Evolutionary conservation across 2,888 invertebrate species (phyloP).

Genomic region (Dione juno): DNA sequence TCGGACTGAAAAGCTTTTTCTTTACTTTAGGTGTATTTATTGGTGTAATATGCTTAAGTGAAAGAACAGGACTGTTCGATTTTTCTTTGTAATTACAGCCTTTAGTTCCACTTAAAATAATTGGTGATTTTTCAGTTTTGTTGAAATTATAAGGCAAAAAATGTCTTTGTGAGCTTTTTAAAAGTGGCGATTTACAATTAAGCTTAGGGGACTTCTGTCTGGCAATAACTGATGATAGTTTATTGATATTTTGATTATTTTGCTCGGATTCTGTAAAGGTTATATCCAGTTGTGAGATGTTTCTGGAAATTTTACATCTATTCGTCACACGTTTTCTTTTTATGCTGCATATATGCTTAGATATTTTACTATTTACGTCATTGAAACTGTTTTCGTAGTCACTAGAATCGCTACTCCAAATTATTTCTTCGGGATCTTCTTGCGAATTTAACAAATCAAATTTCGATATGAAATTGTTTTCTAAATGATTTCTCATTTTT

Average conservation of each 20-base stretch:
- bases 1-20: slow-evolving; percentile 58
- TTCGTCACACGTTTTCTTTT: slow-evolving; percentile 63
- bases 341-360: slow-evolving; percentile 44
- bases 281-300: slow-evolving; percentile 64
- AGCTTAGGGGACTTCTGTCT: slow-evolving; percentile 31
- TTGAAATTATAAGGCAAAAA: slow-evolving; percentile 28
- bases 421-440: slow-evolving; percentile 65
- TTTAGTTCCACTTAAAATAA: slow-evolving; percentile 48
- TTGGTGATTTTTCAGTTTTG: slow-evolving; percentile 52
- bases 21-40: slow-evolving; percentile 53
- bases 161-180: slow-evolving; percentile 45
- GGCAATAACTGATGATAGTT: slow-evolving; percentile 56
- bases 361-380: slow-evolving; percentile 48
- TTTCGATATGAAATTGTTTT: slow-evolving; percentile 61
- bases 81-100: slow-evolving; percentile 20
- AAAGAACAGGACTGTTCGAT: slow-evolving; percentile 63
- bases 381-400: slow-evolving; percentile 60
- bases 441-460: slow-evolving; percentile 68
- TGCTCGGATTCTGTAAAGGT: slow-evolving; percentile 52
- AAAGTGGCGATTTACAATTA: slow-evolving; percentile 52
- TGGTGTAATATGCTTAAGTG: slow-evolving; percentile 53
- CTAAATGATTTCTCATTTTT: slow-evolving; percentile 60
- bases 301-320: slow-evolving; percentile 57
- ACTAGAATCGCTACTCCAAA: slow-evolving; percentile 72
- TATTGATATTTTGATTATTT: not conserved